Percentiles rank a stretch among this genome's conserved stretches.
Conservation (phyloP, 2,797 vertebrate species). For the Pantherophis alleghaniensis region DNA sequence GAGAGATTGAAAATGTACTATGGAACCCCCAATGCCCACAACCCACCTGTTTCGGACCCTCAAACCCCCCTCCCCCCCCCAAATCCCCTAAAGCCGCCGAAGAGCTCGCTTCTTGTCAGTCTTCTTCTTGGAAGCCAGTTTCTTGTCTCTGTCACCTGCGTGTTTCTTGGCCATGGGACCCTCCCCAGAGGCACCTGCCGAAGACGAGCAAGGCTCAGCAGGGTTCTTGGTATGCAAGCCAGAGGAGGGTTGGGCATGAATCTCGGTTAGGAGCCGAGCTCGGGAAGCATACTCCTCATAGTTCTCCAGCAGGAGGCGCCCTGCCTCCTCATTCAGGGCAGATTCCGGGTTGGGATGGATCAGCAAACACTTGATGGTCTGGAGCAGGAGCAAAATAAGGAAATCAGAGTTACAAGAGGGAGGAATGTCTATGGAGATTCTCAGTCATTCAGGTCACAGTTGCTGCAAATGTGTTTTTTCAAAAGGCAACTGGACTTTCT, state of each 20-base stretch:
- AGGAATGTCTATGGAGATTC: neutral
- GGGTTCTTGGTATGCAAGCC: constrained; percentile 35
- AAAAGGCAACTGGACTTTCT: neutral
- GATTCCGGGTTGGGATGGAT: constrained; percentile 95
- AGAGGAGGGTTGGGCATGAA: constrained; percentile 74
- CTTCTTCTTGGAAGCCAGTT: constrained; percentile 88
- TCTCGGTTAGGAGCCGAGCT: constrained; percentile 88
- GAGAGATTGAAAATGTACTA: neutral
- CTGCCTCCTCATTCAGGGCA: constrained; percentile 89
- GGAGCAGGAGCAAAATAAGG: neutral
- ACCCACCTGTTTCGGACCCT: neutral
- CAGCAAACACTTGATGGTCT: constrained; percentile 96
- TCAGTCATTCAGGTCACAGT: neutral
- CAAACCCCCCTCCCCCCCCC: neutral
- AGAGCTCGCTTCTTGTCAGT: constrained; percentile 92
- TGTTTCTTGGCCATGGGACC: constrained; percentile 77
- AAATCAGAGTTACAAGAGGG: neutral
- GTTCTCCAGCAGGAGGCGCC: constrained; percentile 89
- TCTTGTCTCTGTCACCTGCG: constrained; percentile 73
- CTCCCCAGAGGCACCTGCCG: constrained; percentile 69
- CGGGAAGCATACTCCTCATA: constrained; percentile 90
- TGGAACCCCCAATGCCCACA: constrained; percentile 12
- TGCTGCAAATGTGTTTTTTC: neutral
- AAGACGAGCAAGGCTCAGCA: constrained; percentile 46
- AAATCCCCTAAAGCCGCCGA: constrained; percentile 83